Evolutionary conservation across 2,888 invertebrate species (phyloP).

Genomic region (Acronicta leporina): DNA sequence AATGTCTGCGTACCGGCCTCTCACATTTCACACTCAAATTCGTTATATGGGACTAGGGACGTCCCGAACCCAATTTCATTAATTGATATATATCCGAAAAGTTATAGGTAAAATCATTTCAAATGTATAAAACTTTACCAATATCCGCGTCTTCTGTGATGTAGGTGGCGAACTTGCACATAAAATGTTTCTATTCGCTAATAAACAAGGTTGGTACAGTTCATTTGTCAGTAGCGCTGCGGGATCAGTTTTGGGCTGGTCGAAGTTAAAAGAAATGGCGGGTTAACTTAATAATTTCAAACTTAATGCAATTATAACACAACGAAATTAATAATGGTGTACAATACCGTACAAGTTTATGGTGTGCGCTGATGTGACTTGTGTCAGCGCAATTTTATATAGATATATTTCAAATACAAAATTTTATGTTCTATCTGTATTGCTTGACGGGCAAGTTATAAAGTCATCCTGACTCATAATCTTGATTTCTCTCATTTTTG

Average conservation of each 20-base stretch:
- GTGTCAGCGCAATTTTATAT: no score
- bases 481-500: no score
- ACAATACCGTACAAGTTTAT: no score
- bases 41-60: neutral
- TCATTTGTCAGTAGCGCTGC: constrained; percentile 78
- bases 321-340: no score
- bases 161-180: constrained; percentile 55
- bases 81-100: constrained; percentile 32
- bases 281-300: neutral
- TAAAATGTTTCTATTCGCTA: constrained; percentile 73
- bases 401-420: no score
- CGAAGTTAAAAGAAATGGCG: constrained; percentile 42
- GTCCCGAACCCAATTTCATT: constrained; percentile 4
- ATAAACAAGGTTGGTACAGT: constrained; percentile 76
- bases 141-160: constrained; percentile 43
- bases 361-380: no score
- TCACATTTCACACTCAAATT: neutral
- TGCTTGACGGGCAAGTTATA: no score
- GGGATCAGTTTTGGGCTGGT: constrained; percentile 58
- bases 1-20: no score
- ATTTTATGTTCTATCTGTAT: no score
- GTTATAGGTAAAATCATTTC: constrained; percentile 34
- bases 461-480: no score
- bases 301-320: no score
- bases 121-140: constrained; percentile 45